Evolutionary conservation across 2,113 vertebrate species (phyloP).

Genomic region (Cyanistes caeruleus): DNA sequence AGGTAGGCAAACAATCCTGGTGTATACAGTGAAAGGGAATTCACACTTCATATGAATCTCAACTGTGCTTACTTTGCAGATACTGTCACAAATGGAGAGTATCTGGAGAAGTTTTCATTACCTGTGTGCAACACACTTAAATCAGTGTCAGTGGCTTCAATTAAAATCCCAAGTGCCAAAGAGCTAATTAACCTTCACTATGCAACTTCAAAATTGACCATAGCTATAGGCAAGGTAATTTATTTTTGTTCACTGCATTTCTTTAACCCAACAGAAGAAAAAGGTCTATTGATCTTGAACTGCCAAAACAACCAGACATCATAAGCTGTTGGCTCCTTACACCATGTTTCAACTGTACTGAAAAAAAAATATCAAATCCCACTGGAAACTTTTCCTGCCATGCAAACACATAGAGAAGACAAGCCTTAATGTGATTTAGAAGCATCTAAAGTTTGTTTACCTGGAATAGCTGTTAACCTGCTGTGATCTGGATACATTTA

Average conservation of each 20-base stretch:
- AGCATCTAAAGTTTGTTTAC: conserved; percentile 64
- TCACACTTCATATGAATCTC: neutral
- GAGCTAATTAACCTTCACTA: neutral
- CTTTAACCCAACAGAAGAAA: neutral
- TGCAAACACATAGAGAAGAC: neutral
- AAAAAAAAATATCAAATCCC: neutral
- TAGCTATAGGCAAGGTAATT: neutral
- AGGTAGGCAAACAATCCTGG: neutral
- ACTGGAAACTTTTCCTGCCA: neutral
- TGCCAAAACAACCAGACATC: neutral
- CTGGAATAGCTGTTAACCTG: conserved; percentile 85
- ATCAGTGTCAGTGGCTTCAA: neutral
- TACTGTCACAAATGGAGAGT: neutral
- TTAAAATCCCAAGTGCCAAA: neutral
- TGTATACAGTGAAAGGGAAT: neutral
- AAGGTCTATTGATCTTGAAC: neutral
- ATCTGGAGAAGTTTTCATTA: neutral
- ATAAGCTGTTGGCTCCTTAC: neutral
- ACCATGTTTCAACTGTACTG: neutral
- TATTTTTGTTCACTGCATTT: neutral
- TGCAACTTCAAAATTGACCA: neutral
- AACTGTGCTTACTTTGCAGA: neutral
- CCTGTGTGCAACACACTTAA: neutral
- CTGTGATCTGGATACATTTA: conserved; percentile 90
- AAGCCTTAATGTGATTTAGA: neutral